Evolutionary conservation across 92 coral and sea anemone genomes (phyloP).

Genomic region (Hydrozoanthus gracilis): DNA sequence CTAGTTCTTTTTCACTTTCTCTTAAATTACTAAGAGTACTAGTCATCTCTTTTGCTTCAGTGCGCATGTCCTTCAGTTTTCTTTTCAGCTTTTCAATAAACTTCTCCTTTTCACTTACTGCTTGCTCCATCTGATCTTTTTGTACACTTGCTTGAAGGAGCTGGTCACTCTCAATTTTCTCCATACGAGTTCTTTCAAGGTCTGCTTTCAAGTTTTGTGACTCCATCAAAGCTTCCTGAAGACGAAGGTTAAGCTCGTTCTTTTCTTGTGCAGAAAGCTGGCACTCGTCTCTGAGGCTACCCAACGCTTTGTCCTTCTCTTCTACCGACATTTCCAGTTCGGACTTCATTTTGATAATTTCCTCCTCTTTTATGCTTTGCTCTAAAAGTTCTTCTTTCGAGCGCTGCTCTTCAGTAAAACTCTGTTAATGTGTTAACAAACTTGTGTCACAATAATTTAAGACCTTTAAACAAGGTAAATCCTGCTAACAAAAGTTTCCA

Average conservation of each 20-base stretch:
- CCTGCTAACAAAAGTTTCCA: not conserved
- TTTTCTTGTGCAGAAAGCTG: constrained; percentile 70
- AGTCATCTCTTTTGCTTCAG: constrained; percentile 65
- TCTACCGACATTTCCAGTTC: constrained; percentile 54
- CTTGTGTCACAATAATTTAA: not conserved
- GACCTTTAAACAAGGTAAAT: not conserved
- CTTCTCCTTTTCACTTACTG: constrained; percentile 76
- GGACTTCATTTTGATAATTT: constrained; percentile 63
- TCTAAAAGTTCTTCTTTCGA: constrained; percentile 45
- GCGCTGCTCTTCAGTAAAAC: constrained; percentile 24
- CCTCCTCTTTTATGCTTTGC: constrained; percentile 65
- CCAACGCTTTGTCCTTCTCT: constrained; percentile 68
- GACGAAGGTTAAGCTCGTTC: constrained; percentile 77
- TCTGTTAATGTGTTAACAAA: not conserved
- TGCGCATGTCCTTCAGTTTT: constrained; percentile 71
- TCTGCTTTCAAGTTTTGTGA: constrained; percentile 80
- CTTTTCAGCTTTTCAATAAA: constrained; percentile 74
- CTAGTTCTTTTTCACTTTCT: constrained; percentile 63
- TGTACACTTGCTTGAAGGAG: constrained; percentile 74
- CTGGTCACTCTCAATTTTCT: constrained; percentile 76
- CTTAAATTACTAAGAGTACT: constrained; percentile 49
- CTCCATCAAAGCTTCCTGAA: constrained; percentile 83
- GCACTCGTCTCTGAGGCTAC: constrained; percentile 63
- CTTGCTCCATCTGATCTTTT: constrained; percentile 67
- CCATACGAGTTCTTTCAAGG: constrained; percentile 75